Evolutionary conservation across 1,140 invertebrate genomes (phyloP).

Genomic region (Heliothis subflexa): DNA sequence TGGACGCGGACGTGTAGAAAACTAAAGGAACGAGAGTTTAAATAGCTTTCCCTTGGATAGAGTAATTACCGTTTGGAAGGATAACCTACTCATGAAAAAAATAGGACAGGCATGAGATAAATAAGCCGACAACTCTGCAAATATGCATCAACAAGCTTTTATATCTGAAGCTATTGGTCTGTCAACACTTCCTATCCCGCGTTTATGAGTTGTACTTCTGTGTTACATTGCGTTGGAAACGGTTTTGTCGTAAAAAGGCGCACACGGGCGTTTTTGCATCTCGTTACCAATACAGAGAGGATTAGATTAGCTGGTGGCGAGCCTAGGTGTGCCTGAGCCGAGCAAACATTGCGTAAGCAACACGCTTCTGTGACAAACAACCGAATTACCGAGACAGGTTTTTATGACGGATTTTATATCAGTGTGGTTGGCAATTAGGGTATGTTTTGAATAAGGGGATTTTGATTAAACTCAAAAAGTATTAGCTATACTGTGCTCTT

Average conservation of each 20-base stretch:
- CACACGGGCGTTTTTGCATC: conserved; percentile 32
- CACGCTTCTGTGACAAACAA: conserved; percentile 18
- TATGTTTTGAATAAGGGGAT: not conserved
- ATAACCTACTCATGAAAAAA: too few species aligned
- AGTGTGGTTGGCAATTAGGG: not conserved
- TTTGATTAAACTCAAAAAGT: too few species aligned
- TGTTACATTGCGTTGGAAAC: not conserved
- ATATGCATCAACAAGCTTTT: not conserved
- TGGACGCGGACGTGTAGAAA: too few species aligned
- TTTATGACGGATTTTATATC: not conserved
- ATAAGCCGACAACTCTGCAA: too few species aligned
- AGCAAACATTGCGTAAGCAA: conserved; percentile 19
- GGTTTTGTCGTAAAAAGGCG: conserved; percentile 33
- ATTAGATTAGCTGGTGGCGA: conserved; percentile 33
- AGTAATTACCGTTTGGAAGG: too few species aligned
- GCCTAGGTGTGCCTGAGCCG: conserved; percentile 1
- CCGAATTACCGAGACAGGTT: not conserved
- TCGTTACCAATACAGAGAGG: conserved; percentile 35
- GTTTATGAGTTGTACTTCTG: not conserved
- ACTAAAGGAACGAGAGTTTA: too few species aligned
- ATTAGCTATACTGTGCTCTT: too few species aligned
- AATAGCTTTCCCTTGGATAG: too few species aligned
- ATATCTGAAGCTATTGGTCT: not conserved
- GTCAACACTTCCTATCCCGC: not conserved
- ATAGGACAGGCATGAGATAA: too few species aligned